These are phyloP conservation scores for Cenopis cana DNA, from an alignment of 2,888 invertebrate genomes.

Conservation along the genomic window DNA sequence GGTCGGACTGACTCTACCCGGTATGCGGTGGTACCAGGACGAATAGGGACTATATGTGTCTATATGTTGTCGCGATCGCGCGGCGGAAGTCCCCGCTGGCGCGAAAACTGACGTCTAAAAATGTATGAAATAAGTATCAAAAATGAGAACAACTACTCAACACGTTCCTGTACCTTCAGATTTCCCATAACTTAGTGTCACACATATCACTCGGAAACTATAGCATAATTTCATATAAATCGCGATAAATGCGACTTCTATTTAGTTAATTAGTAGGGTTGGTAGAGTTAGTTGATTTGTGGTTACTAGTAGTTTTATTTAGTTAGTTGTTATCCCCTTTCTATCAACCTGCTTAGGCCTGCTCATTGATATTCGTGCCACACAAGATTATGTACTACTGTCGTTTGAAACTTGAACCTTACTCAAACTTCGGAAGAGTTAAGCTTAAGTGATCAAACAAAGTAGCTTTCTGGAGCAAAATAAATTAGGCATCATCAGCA, in stretches of 20 bases:
- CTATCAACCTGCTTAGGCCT: not conserved
- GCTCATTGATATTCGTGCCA: conserved; percentile 17
- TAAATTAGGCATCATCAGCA: not conserved
- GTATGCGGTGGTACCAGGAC: too few species aligned
- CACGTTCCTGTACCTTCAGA: not conserved
- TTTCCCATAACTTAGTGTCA: not conserved
- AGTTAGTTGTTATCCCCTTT: too few species aligned
- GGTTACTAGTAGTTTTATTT: too few species aligned
- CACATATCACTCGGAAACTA: not conserved
- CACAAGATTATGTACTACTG: conserved; percentile 17
- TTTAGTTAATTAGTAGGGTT: too few species aligned
- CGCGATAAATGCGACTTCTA: not conserved
- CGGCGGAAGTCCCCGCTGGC: too few species aligned
- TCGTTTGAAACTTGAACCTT: conserved; percentile 31
- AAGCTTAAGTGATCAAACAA: conserved; percentile 7
- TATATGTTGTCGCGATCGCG: too few species aligned
- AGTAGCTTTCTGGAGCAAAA: conserved; percentile 4
- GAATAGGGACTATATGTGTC: too few species aligned
- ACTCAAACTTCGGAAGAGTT: conserved; percentile 27
- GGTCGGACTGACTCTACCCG: too few species aligned
- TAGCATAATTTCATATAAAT: not conserved
- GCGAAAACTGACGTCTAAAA: too few species aligned
- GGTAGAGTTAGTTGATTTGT: too few species aligned
- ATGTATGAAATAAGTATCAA: too few species aligned
- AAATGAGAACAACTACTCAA: too few species aligned